phyloP scores from a whole-genome alignment of 2,888 invertebrate species.

The Drosophila nr. medialis region DNA sequence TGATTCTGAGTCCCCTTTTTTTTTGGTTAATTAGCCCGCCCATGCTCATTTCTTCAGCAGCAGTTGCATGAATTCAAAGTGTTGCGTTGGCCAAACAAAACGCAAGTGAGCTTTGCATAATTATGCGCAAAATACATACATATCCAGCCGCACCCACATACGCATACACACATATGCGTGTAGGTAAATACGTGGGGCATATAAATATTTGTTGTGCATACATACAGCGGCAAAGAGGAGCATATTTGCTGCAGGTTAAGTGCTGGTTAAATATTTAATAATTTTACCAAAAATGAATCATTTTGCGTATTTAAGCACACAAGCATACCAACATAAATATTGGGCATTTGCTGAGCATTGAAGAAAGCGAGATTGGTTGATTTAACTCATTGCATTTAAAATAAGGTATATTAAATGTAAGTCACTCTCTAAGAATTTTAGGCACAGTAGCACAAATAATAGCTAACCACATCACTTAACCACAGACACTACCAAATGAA shows the following conservation, averaged over 20 bases:
- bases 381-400: neutral
- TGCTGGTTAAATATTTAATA: conserved; percentile 59
- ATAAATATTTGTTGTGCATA: conserved; percentile 51
- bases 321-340: conserved; percentile 27
- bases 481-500: conserved; percentile 14
- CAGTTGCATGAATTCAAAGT: conserved; percentile 49
- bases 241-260: conserved; percentile 54
- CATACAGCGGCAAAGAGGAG: conserved; percentile 20
- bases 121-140: conserved; percentile 59
- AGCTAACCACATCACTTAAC: conserved; percentile 34
- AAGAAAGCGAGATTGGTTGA: neutral
- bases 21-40: conserved; percentile 4
- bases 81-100: conserved; percentile 65
- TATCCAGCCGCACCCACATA: neutral
- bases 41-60: conserved; percentile 30
- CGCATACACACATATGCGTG: neutral
- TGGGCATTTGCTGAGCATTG: neutral
- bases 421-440: neutral
- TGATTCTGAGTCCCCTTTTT: neutral
- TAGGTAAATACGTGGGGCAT: conserved; percentile 20
- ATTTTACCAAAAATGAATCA: conserved; percentile 50
- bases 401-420: neutral
- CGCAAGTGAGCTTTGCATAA: conserved; percentile 66
- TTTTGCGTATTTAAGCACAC: conserved; percentile 26
- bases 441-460: conserved; percentile 21